These are phyloP conservation scores for Vireo altiloquus DNA, from an alignment of 2,113 vertebrate genomes.

Conservation along the genomic window DNA sequence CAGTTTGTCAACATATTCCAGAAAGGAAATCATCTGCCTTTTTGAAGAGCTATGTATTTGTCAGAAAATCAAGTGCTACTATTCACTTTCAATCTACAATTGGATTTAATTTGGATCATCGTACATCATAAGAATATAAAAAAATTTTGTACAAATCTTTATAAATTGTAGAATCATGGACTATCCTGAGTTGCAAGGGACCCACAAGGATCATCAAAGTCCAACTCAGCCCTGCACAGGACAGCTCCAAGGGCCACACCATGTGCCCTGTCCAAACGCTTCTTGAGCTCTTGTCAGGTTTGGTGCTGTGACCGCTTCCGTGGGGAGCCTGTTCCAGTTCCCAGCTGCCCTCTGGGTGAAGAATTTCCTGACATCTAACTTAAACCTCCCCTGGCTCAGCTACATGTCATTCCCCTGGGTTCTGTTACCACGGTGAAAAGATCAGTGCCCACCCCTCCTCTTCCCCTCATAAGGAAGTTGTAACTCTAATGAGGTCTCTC, in stretches of 20 bases:
- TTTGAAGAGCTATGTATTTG: not conserved
- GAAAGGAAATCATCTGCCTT: not conserved
- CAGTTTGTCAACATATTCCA: not conserved
- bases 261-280: not conserved
- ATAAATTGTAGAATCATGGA: not conserved
- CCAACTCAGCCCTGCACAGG: not conserved
- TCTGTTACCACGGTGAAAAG: fast-evolving
- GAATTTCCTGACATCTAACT: not conserved
- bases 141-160: not conserved
- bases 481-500: not conserved
- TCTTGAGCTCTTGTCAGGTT: not conserved
- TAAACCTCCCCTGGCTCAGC: not conserved
- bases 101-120: not conserved
- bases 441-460: not conserved
- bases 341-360: not conserved
- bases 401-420: not conserved
- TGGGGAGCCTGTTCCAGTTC: not conserved
- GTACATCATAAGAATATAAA: not conserved
- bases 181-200: not conserved
- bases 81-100: not conserved
- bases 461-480: not conserved
- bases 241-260: not conserved
- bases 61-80: not conserved
- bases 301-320: not conserved
- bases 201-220: not conserved